Evolutionary conservation across 2,888 invertebrate genomes (phyloP), one percentile per base, ranked within the genome.

Genomic region (Plebejus anna): DNA sequence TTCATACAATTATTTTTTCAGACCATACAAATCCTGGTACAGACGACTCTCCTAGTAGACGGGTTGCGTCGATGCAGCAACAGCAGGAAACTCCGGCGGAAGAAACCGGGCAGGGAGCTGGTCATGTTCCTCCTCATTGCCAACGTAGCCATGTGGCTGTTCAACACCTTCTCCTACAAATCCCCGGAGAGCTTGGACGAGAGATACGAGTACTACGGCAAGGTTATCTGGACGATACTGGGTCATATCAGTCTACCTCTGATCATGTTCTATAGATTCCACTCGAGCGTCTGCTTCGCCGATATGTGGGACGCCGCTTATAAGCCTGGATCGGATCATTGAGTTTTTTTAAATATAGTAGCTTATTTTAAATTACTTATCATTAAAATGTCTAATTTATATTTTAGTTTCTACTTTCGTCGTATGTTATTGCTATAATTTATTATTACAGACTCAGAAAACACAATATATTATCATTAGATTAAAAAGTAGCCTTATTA

Each of bases 251-350:
- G 96, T 57, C 88, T 96, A 13, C 97, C 97, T 0, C 89, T 97
- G 3, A 96, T 96, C 78, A 96, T 97, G 94, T 97, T 97, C 88
- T 97, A 96, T 83, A 92, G 97, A 78, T 97, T 97, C 85, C 97
- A 97, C 84, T 96, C 96, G 0, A 96, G 96, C n/a, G 97, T 96
- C 0, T 97, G 97, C 83, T 94, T 97, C 72, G 96, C 96, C 13
- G 96, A 97, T 86, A 96, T 97, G 81, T 97, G 97, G 97, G 95
- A 96, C 83, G 95, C 95, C 42, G 96, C 96, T 0, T 97, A 96
- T 82, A 95, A 96, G 83, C 95, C 95, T 1, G 95, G 95, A 1
- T 84, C 85, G 7, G 90, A 90, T 78, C 94, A 94, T 85, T 93
- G 9, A 9, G 9, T 47, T 47, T 47, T 22, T 47, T 47, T 2